A percentile compares a stretch with the other conserved stretches of the same genome.
phyloP scores from a whole-genome alignment of 2,113 vertebrate species.

The Hippoglossus stenolepis region DNA sequence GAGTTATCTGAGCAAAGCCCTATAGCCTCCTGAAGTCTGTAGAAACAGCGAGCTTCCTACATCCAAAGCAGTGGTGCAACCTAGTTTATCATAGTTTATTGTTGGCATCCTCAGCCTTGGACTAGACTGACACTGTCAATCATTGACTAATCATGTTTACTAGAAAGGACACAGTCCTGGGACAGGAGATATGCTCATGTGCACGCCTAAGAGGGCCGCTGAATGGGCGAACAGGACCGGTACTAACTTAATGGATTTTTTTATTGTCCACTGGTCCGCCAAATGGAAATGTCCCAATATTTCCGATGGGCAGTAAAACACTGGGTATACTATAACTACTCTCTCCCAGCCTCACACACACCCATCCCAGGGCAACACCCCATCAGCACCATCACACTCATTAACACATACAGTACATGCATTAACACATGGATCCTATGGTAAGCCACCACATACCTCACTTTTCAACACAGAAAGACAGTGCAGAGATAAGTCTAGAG shows the following conservation, averaged over 20 bases:
- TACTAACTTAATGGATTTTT: background rate
- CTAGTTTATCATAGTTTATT: too few relatives aligned
- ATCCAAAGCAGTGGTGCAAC: too few relatives aligned
- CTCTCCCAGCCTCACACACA: background rate
- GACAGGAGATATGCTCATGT: background rate
- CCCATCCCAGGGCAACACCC: background rate
- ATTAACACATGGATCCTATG: background rate
- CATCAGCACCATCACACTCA: background rate
- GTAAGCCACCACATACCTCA: background rate
- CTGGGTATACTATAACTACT: background rate
- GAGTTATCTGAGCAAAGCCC: background rate
- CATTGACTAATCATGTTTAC: background rate
- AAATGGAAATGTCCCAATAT: background rate
- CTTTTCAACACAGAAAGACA: background rate
- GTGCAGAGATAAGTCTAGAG: background rate
- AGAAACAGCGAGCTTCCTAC: too few relatives aligned
- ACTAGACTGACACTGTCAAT: too few relatives aligned
- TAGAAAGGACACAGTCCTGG: background rate
- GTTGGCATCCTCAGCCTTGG: too few relatives aligned
- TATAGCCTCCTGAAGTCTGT: too few relatives aligned
- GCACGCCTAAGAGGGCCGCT: background rate
- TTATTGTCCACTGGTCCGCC: background rate
- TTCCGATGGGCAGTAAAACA: background rate
- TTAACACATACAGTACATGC: background rate
- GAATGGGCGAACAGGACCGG: background rate